phyloP scores from a whole-genome alignment of 53 echinoderm and acorn worm species.

The Echinometra lucunter region DNA sequence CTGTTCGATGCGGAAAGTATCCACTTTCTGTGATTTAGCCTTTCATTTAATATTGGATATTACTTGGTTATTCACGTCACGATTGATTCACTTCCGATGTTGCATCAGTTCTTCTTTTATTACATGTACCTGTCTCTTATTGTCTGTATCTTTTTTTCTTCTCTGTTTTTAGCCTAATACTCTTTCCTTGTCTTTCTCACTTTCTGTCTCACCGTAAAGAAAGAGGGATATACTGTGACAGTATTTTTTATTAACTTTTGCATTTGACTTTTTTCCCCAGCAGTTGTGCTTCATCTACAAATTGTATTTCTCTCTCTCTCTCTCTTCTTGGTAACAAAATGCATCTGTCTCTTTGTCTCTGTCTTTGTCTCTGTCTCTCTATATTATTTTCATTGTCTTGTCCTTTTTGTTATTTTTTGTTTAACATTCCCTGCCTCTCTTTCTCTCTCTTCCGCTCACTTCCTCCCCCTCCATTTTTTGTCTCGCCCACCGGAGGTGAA shows the following conservation, averaged over 20 bases:
- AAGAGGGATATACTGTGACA: too few relatives aligned
- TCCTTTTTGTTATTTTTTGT: background rate
- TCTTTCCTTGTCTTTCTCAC: background rate
- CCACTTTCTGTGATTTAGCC: constrained; percentile 39
- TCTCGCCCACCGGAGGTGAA: background rate
- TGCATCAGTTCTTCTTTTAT: background rate
- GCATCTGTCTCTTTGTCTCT: background rate
- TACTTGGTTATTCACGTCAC: constrained; percentile 15
- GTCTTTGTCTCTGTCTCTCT: background rate
- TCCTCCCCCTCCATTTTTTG: background rate
- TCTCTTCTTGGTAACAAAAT: background rate
- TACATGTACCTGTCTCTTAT: background rate
- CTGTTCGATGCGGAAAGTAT: background rate
- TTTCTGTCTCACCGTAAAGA: background rate
- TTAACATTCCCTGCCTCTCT: background rate
- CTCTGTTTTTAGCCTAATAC: background rate
- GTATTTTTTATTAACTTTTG: background rate
- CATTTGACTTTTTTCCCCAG: background rate
- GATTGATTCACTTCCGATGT: constrained; percentile 39
- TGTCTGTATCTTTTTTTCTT: background rate
- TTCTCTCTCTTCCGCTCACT: constrained; percentile 16
- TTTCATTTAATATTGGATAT: constrained; percentile 43
- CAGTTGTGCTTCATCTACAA: background rate
- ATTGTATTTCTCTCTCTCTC: background rate
- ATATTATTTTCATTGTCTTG: too few relatives aligned